These are phyloP conservation scores for Mallotus villosus DNA, from an alignment of 2,797 vertebrate genomes.

Conservation along the genomic window DNA sequence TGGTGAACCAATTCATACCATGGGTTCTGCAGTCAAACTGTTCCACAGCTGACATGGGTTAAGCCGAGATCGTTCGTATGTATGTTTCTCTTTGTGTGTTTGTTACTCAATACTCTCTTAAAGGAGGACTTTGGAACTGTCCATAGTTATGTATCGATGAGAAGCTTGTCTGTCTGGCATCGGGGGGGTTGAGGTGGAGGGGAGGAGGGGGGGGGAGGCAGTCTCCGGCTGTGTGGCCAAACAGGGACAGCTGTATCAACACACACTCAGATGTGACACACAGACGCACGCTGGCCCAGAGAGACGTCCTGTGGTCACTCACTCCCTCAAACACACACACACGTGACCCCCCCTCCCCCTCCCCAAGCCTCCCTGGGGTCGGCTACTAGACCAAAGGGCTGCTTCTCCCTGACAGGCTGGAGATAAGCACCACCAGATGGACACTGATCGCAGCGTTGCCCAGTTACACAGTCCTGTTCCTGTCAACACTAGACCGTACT, in stretches of 20 bases:
- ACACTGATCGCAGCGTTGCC: neutral
- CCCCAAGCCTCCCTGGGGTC: too few species aligned
- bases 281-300: constrained; percentile 26
- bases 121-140: neutral
- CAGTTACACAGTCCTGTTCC: too few species aligned
- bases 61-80: neutral
- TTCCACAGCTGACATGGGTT: neutral
- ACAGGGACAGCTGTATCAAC: constrained; percentile 37
- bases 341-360: neutral
- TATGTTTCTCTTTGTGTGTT: neutral
- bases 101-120: neutral
- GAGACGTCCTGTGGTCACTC: neutral
- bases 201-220: too few species aligned
- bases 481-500: neutral
- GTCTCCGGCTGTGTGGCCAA: constrained; percentile 7
- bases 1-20: too few species aligned
- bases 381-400: neutral
- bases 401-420: neutral
- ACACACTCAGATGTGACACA: constrained; percentile 30
- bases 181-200: too few species aligned
- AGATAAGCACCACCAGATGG: constrained; percentile 9
- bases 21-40: neutral
- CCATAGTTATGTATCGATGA: constrained; percentile 3
- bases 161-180: neutral
- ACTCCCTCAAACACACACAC: constrained; percentile 5